Conservation (phyloP, 2,113 vertebrate species). For the Ctenodactylus gundi region DNA sequence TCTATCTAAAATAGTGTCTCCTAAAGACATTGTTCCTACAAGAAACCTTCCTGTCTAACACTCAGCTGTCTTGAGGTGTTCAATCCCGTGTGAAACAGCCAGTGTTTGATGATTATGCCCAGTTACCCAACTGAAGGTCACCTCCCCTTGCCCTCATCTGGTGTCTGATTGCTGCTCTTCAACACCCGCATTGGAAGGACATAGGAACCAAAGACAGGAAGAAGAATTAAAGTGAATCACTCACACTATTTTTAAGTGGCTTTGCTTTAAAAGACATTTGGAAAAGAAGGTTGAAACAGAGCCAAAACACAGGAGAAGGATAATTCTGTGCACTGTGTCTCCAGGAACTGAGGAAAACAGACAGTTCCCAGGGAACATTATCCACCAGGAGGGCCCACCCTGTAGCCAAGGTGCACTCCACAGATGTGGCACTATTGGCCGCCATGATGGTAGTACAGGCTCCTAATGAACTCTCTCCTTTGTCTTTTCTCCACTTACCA, state of each 20-base stretch:
- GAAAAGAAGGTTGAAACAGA: conserved; percentile 2
- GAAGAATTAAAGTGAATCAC: not conserved
- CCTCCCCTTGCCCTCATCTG: not conserved
- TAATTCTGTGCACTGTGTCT: not conserved
- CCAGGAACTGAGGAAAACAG: not conserved
- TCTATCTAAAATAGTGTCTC: not conserved
- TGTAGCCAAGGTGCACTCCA: not conserved
- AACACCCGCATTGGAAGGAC: not conserved
- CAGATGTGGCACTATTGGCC: too few species aligned
- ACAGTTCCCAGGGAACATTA: not conserved
- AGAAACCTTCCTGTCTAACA: not conserved
- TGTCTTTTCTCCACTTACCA: not conserved
- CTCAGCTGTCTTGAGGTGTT: not conserved
- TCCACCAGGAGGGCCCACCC: not conserved
- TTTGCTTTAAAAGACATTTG: conserved; percentile 25
- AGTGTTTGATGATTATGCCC: not conserved
- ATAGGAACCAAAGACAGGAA: not conserved
- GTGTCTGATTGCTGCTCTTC: not conserved
- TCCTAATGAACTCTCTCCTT: not conserved
- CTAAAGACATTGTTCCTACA: not conserved
- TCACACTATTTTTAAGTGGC: not conserved
- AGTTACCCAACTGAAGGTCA: too few species aligned
- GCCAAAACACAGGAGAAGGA: not conserved
- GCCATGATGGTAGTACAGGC: too few species aligned
- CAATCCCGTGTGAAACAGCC: not conserved